These are phyloP conservation scores for Caligus rogercresseyi DNA, from an alignment of 1,140 invertebrate species.

Conservation along the genomic window DNA sequence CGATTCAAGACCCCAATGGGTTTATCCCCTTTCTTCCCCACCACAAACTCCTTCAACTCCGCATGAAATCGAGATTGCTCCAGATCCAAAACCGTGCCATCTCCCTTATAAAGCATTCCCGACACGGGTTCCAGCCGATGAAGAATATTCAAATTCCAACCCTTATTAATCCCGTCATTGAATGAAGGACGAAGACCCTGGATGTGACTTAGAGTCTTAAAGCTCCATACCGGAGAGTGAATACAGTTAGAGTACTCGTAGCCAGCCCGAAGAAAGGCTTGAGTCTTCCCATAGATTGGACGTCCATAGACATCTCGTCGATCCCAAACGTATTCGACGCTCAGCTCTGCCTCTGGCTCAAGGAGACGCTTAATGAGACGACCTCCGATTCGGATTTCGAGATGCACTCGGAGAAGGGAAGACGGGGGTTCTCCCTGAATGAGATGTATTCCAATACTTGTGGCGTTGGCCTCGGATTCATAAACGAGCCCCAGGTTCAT, in stretches of 20 bases:
- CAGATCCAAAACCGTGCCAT: background rate
- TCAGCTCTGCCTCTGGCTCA: background rate
- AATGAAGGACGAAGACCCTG: background rate
- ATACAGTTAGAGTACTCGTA: background rate
- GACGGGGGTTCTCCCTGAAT: background rate
- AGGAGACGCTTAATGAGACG: background rate
- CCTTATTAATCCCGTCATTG: background rate
- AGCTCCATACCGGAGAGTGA: background rate
- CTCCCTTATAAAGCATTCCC: background rate
- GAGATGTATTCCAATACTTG: background rate
- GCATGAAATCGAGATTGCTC: background rate
- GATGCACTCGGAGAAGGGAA: background rate
- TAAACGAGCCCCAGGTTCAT: background rate
- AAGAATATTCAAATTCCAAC: background rate
- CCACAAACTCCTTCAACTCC: background rate
- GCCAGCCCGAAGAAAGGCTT: background rate
- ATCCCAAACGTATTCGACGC: background rate
- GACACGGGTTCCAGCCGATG: background rate
- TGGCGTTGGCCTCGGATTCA: background rate
- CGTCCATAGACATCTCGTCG: background rate
- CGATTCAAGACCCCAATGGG: background rate
- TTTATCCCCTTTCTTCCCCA: background rate
- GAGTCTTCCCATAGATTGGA: background rate
- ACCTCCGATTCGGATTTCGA: background rate
- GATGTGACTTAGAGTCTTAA: background rate